Conservation (phyloP, 1,140 invertebrate species). For the Pseudomyrmex cubaensis region DNA sequence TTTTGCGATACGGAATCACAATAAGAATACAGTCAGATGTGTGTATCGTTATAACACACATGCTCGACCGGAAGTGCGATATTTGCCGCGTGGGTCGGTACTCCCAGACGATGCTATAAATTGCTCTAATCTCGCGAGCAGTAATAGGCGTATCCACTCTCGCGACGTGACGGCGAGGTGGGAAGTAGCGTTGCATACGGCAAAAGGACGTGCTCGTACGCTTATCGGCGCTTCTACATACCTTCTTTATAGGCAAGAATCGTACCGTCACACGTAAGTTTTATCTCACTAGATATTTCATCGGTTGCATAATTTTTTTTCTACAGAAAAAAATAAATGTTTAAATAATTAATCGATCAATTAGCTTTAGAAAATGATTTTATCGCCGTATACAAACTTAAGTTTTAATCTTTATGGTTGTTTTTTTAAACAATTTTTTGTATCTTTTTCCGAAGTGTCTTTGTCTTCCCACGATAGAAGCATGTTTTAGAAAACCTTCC, state of each 20-base stretch:
- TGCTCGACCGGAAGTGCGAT: slow-evolving; percentile 54
- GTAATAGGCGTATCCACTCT: slow-evolving; percentile 60
- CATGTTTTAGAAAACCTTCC: background rate
- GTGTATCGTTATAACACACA: slow-evolving; percentile 9
- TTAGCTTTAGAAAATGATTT: background rate
- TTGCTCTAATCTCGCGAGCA: slow-evolving; percentile 50
- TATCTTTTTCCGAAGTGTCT: background rate
- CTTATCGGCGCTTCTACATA: slow-evolving; percentile 40
- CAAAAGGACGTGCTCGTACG: slow-evolving; percentile 2
- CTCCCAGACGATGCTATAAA: slow-evolving; percentile 59
- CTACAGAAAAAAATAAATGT: background rate
- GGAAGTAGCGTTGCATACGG: slow-evolving; percentile 34
- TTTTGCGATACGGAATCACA: too few relatives aligned
- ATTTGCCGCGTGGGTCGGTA: slow-evolving; percentile 39
- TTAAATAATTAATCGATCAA: background rate
- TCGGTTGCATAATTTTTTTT: background rate
- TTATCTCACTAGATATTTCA: slow-evolving; percentile 9
- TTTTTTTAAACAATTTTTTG: background rate
- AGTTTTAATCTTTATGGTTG: background rate
- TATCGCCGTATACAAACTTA: background rate
- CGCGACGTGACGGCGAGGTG: slow-evolving; percentile 33
- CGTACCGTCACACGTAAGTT: too few relatives aligned
- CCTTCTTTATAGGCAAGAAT: background rate
- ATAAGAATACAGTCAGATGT: background rate
- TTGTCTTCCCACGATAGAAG: background rate